Percentiles rank a stretch among this genome's conserved stretches.
These are phyloP conservation scores for Takifugu ocellatus DNA, from an alignment of 2,797 vertebrate genomes.

Conservation along the genomic window DNA sequence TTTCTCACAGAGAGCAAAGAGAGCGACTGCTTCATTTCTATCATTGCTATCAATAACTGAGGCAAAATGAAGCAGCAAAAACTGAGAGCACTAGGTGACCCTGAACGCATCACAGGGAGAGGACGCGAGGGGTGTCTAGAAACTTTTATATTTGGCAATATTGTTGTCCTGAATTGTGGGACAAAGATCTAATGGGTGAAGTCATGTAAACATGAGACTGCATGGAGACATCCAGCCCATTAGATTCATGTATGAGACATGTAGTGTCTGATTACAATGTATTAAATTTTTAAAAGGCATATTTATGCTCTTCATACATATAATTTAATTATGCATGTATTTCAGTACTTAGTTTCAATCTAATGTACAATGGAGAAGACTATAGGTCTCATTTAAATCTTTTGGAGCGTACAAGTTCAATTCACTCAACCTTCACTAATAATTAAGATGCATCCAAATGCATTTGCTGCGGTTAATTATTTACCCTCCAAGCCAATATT, in stretches of 20 bases:
- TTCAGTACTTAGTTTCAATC: constrained; percentile 59
- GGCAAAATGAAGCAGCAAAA: constrained; percentile 40
- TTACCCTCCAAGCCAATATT: constrained; percentile 17
- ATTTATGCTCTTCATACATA: no score
- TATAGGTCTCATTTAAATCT: constrained; percentile 59
- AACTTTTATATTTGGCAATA: background rate
- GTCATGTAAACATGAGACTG: constrained; percentile 12
- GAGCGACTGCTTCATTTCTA: constrained; percentile 63
- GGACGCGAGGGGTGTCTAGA: background rate
- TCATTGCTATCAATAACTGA: constrained; percentile 59
- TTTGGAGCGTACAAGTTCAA: constrained; percentile 52
- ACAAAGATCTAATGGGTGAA: no score
- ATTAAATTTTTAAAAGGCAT: constrained; percentile 38
- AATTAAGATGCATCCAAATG: constrained; percentile 70
- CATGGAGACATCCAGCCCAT: constrained; percentile 19
- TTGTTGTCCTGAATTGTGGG: no score
- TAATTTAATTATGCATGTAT: constrained; percentile 7
- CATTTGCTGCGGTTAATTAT: constrained; percentile 49
- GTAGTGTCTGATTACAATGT: constrained; percentile 40
- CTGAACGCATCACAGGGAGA: constrained; percentile 16
- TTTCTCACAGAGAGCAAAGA: constrained; percentile 66
- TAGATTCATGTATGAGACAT: constrained; percentile 22
- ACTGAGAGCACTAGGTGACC: constrained; percentile 26
- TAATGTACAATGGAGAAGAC: constrained; percentile 56
- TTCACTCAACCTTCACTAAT: constrained; percentile 60